phyloP scores from a whole-genome alignment of 2,888 invertebrate genomes.

The Apoda limacodes region DNA sequence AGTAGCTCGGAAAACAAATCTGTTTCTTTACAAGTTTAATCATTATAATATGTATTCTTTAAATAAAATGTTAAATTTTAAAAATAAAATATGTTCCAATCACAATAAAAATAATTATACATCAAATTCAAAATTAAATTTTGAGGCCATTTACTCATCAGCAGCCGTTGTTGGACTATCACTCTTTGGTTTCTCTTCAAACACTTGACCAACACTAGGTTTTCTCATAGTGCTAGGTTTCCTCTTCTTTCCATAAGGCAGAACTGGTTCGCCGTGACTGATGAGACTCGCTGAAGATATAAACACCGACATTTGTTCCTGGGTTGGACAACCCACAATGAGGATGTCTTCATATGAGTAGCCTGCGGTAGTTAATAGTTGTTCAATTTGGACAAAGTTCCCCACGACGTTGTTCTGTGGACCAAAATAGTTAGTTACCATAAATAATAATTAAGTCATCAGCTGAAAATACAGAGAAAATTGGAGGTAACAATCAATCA shows the following conservation, averaged over 20 bases:
- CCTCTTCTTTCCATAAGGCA: constrained; percentile 54
- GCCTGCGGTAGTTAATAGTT: constrained; percentile 77
- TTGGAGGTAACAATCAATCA: neutral
- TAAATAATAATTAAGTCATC: constrained; percentile 3
- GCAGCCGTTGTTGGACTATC: constrained; percentile 15
- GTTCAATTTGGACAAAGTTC: constrained; percentile 86
- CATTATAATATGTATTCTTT: too few relatives aligned
- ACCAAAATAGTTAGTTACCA: constrained; percentile 10
- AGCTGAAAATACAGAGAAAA: constrained; percentile 3
- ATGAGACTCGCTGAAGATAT: constrained; percentile 83
- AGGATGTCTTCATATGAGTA: constrained; percentile 86
- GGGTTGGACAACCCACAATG: constrained; percentile 90
- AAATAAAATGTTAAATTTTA: too few relatives aligned
- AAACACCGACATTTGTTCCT: constrained; percentile 92
- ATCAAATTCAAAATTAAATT: constrained; percentile 1
- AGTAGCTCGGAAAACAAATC: constrained; percentile 4
- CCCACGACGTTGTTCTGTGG: constrained; percentile 87
- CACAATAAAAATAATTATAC: constrained; percentile 1
- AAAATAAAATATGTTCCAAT: constrained; percentile 1
- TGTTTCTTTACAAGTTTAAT: too few relatives aligned
- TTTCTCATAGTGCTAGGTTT: constrained; percentile 39
- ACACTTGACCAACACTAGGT: constrained; percentile 44
- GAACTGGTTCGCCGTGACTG: constrained; percentile 53
- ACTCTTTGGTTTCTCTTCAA: constrained; percentile 28
- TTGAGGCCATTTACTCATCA: constrained; percentile 1